Base-by-base conservation (phyloP, 2,113 vertebrate species). In the Zosterops japonicus region DNA sequence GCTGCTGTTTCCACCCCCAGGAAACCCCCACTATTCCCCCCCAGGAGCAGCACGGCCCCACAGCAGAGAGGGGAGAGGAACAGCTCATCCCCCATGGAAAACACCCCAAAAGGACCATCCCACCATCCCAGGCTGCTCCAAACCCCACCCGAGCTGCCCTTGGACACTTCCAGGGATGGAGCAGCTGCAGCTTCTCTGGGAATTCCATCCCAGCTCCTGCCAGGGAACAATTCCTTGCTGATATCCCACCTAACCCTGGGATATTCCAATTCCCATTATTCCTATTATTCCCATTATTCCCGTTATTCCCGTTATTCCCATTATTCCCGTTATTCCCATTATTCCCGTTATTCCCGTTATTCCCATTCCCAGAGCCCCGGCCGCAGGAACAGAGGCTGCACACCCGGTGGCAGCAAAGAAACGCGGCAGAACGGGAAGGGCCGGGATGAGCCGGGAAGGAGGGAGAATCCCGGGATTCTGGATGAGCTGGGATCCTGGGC, bases 371-470 rank as follows among this genome's bases (percentile, higher is more conserved):
- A 7, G 11, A 39, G 39, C 18, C 17, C 47, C 59, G 0, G 31
- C 0, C 55, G 95, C 95, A 94, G 95, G 90, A 93, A 28, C 90
- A 2, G 88, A 87, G 85, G 50, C 85, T 87, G 93, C 88, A 94
- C 94, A 74, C 88, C 94, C 94, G 94, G 93, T 14, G 94, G 95
- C 95, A 95, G 94, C 94, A 96, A 78, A 95, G 95, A 95, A 97
- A 93, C 96, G 11, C 63, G 87, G 9, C 24, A 87, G 70, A 0
- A 8, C 6, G 23, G 89, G 71, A 49, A 86, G 70, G 47, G n/a
- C 64, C 24, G 74, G 69, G 44, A 83, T 44, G 44, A 44, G 8
- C 29, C 3, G 6, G 25, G 50, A 52, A 47, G 31, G 33, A 35
- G 4, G 21, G 42, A 8, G 17, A 67, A 47, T 20, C 33, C 46